phyloP scores from a whole-genome alignment of 2,113 vertebrate species.

The Nymphicus hollandicus region DNA sequence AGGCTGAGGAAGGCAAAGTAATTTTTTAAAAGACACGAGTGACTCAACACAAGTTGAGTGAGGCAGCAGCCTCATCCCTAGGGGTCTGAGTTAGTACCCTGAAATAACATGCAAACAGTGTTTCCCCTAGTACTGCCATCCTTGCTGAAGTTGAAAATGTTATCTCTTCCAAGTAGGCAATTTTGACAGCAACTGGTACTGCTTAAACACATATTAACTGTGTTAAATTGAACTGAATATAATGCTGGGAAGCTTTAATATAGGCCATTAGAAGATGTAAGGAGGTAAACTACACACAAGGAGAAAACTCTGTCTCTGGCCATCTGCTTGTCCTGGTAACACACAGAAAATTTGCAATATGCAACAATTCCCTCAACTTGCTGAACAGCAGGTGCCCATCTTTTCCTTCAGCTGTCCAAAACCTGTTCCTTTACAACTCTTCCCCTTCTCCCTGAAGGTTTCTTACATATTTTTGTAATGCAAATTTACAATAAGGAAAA shows the following conservation, averaged over 20 bases:
- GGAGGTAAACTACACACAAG: conserved; percentile 48
- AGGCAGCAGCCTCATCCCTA: background rate
- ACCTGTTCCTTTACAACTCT: conserved; percentile 23
- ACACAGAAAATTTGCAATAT: conserved; percentile 31
- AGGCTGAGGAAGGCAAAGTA: background rate
- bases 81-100: background rate
- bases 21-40: background rate
- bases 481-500: conserved; percentile 30
- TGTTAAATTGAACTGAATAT: conserved; percentile 20
- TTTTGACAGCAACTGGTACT: background rate
- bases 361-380: conserved; percentile 60
- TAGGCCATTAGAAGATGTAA: conserved; percentile 24
- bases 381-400: conserved; percentile 61
- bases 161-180: background rate
- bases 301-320: conserved; percentile 47
- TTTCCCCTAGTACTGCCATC: background rate
- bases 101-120: background rate
- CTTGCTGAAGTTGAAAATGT: background rate
- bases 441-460: background rate
- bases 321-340: conserved; percentile 63
- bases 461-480: conserved; percentile 35
- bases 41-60: background rate
- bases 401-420: conserved; percentile 59
- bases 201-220: conserved; percentile 11
- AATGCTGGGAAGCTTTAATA: conserved; percentile 33